Evolutionary conservation across 1,140 invertebrate species (phyloP).

Genomic region (Subanguina moxae): DNA sequence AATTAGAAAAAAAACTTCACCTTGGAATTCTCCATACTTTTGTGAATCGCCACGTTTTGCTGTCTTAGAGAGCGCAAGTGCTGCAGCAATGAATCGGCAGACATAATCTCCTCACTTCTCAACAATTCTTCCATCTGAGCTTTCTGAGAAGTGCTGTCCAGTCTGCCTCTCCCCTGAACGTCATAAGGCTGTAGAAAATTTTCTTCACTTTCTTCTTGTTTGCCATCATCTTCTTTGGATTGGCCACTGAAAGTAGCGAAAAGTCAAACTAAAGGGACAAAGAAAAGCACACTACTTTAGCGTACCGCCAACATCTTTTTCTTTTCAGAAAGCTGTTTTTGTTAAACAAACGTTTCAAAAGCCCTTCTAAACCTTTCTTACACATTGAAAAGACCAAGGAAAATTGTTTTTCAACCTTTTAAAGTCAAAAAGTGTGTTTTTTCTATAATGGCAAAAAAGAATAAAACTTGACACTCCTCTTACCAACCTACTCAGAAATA

Average conservation of each 20-base stretch:
- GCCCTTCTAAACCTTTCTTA: no score
- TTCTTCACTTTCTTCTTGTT: not conserved
- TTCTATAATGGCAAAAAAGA: no score
- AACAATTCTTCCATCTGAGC: constrained; percentile 2
- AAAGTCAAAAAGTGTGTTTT: no score
- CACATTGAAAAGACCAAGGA: no score
- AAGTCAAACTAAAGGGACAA: no score
- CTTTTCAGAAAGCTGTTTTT: no score
- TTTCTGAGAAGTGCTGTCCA: constrained; percentile 8
- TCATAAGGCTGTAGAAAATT: not conserved
- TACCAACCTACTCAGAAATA: no score
- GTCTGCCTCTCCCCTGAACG: not conserved
- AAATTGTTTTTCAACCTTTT: no score
- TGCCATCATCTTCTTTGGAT: constrained; percentile 9
- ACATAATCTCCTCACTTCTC: constrained; percentile 7
- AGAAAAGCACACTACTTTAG: not conserved
- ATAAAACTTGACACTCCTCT: no score
- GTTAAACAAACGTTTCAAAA: no score
- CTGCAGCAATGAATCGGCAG: constrained; percentile 1
- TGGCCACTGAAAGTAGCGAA: constrained; percentile 7
- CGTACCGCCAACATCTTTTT: no score
- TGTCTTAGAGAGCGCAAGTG: constrained; percentile 16
- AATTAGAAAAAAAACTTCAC: constrained; percentile 20
- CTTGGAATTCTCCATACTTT: constrained; percentile 33
- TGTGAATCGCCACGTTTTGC: constrained; percentile 20